phyloP scores from a whole-genome alignment of 2,113 vertebrate genomes.

The Epinephelus fuscoguttatus region DNA sequence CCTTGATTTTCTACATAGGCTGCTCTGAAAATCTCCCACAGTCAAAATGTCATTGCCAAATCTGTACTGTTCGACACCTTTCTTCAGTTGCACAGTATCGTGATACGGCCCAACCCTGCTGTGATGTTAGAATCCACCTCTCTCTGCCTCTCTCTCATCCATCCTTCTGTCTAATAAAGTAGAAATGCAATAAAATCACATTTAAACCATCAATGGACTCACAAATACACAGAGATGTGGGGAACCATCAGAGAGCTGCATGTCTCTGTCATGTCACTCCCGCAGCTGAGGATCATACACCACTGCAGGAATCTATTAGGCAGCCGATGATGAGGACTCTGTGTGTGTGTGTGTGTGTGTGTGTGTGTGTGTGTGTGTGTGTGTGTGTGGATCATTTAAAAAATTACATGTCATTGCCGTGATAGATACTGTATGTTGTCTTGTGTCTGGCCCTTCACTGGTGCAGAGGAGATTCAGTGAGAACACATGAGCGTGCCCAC shows the following conservation, averaged over 20 bases:
- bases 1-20: no score
- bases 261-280: not conserved
- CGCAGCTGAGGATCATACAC: not conserved
- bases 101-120: no score
- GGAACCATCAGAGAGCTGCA: not conserved
- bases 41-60: no score
- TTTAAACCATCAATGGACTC: not conserved
- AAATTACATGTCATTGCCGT: not conserved
- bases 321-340: not conserved
- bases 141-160: not conserved
- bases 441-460: not conserved
- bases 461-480: conserved; percentile 24
- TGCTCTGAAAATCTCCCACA: no score
- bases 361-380: not conserved
- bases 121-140: no score
- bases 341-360: not conserved
- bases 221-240: not conserved
- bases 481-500: not conserved
- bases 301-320: not conserved
- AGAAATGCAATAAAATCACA: not conserved
- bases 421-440: not conserved
- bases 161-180: not conserved
- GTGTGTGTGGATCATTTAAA: not conserved
- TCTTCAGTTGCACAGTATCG: no score
- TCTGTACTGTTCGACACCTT: no score